phyloP scores from a whole-genome alignment of 2,888 invertebrate genomes.

The Drosophila anomalata region DNA sequence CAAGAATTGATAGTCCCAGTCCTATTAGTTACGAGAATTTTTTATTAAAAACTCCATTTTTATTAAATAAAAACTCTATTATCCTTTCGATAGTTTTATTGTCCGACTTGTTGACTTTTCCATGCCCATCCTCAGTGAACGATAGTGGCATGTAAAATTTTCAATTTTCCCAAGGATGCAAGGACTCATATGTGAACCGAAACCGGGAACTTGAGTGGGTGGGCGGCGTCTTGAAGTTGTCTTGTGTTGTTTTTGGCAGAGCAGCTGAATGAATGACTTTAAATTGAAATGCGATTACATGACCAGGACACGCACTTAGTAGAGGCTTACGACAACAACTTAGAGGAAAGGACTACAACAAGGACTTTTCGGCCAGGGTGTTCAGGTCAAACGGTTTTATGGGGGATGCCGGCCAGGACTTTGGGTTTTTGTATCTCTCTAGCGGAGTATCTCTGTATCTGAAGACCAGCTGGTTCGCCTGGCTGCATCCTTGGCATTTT shows the following conservation, averaged over 20 bases:
- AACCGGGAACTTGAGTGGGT: background rate
- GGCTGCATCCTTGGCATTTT: constrained; percentile 51
- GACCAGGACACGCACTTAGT: constrained; percentile 82
- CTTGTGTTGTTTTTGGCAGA: constrained; percentile 22
- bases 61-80: too few relatives aligned
- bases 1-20: too few relatives aligned
- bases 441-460: background rate
- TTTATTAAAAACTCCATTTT: too few relatives aligned
- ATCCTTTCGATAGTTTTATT: constrained; percentile 18
- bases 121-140: constrained; percentile 2
- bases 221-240: constrained; percentile 8
- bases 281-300: constrained; percentile 83
- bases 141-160: constrained; percentile 70
- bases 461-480: constrained; percentile 36
- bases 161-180: constrained; percentile 79
- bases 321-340: constrained; percentile 66
- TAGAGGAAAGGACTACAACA: constrained; percentile 18
- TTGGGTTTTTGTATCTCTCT: background rate
- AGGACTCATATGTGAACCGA: background rate
- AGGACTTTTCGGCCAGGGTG: constrained; percentile 20
- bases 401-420: constrained; percentile 17
- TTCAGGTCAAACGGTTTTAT: constrained; percentile 59
- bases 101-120: constrained; percentile 2
- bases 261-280: constrained; percentile 67
- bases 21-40: too few relatives aligned